Conservation (phyloP, 1,140 invertebrate species). For the Linepithema humile region DNA sequence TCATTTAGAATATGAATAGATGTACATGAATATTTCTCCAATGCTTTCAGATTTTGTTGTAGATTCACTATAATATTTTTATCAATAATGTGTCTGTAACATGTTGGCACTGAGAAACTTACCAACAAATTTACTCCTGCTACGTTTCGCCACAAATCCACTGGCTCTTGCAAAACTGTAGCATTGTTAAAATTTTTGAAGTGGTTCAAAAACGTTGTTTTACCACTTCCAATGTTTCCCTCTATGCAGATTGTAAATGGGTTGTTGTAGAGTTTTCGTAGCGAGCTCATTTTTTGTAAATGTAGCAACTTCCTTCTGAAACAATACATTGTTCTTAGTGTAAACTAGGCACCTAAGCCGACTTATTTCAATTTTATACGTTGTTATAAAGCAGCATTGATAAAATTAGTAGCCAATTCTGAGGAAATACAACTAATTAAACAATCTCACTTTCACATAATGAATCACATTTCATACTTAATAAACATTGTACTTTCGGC, state of each 20-base stretch:
- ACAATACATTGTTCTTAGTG: not conserved
- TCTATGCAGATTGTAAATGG: conserved; percentile 93
- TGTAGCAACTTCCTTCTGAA: not conserved
- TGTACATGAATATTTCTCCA: not conserved
- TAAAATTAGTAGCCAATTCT: not conserved
- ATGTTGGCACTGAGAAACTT: conserved; percentile 69
- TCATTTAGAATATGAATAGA: not conserved
- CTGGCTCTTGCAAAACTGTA: conserved; percentile 87
- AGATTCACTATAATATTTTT: not conserved
- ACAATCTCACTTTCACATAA: not conserved
- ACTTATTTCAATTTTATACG: conserved; percentile 3
- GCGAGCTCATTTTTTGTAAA: not conserved
- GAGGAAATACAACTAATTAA: not conserved
- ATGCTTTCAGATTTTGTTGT: no score
- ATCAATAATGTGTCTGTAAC: not conserved
- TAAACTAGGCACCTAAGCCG: not conserved
- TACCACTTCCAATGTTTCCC: conserved; percentile 97
- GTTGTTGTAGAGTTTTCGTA: conserved; percentile 54
- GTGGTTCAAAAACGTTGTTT: conserved; percentile 95
- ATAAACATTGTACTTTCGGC: not conserved
- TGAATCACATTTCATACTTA: not conserved
- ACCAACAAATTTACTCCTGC: conserved; percentile 93
- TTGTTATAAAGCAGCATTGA: not conserved
- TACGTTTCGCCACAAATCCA: conserved; percentile 93
- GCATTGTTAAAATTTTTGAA: conserved; percentile 87